Conservation (phyloP, 2,888 invertebrate species). For the Noctua fimbriata region DNA sequence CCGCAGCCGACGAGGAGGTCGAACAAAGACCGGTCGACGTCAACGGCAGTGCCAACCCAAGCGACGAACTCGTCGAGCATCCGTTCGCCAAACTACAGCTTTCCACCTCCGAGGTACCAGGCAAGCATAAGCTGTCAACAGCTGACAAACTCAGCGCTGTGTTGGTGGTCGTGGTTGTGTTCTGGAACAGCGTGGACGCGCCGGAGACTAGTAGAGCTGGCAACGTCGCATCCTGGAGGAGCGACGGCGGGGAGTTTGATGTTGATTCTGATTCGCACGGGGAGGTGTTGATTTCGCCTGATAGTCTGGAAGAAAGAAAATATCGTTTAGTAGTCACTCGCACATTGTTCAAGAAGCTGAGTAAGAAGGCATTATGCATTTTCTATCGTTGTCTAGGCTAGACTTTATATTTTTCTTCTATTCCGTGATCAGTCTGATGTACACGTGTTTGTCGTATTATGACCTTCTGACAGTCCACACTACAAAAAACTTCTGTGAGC, state of each 20-base stretch:
- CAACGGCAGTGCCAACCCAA: slow-evolving; percentile 84
- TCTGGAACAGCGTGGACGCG: slow-evolving; percentile 85
- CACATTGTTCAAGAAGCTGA: not conserved
- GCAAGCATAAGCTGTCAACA: slow-evolving; percentile 78
- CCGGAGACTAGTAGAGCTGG: slow-evolving; percentile 87
- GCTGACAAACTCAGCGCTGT: slow-evolving; percentile 70
- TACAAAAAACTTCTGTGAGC: not conserved
- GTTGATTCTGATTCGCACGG: slow-evolving; percentile 92
- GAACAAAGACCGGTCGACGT: slow-evolving; percentile 85
- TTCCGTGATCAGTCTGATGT: not conserved
- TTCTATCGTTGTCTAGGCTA: not conserved
- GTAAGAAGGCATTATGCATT: not conserved
- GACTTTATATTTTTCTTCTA: not conserved
- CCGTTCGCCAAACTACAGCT: slow-evolving; percentile 85
- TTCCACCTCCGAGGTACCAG: slow-evolving; percentile 79
- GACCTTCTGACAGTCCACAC: not conserved
- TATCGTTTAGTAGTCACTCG: not conserved
- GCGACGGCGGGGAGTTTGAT: slow-evolving; percentile 90
- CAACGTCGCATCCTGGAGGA: slow-evolving; percentile 85
- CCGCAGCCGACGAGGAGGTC: slow-evolving; percentile 86
- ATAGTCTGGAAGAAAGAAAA: slow-evolving; percentile 80
- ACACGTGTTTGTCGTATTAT: not conserved
- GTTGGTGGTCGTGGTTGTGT: slow-evolving; percentile 80
- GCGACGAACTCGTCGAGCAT: slow-evolving; percentile 80
- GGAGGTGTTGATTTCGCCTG: slow-evolving; percentile 88